A percentile compares a stretch with the other conserved stretches of the same genome.
These are phyloP conservation scores for Oryctes rhinoceros DNA, from an alignment of 1,140 invertebrate species.

Conservation along the genomic window DNA sequence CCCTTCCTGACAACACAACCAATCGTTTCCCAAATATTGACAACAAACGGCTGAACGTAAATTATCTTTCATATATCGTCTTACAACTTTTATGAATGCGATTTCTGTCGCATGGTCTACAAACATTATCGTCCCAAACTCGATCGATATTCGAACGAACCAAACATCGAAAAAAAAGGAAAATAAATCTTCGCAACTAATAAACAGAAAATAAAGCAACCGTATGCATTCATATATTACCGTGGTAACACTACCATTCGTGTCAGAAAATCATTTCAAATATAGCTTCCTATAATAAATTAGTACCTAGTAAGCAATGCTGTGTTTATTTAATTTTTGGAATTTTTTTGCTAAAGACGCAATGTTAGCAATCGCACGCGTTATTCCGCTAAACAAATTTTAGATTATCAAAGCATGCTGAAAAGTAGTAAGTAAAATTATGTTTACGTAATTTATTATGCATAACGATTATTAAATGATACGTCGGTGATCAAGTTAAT, in stretches of 20 bases:
- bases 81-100: conserved; percentile 27
- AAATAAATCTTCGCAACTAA: not conserved
- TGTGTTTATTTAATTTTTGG: not conserved
- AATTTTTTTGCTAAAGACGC: not conserved
- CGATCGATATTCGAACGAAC: conserved; percentile 29
- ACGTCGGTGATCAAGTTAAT: too few relatives aligned
- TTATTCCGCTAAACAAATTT: too few relatives aligned
- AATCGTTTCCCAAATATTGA: not conserved
- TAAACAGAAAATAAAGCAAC: not conserved
- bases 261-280: not conserved
- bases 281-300: conserved; percentile 8
- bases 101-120: conserved; percentile 27
- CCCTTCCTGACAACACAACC: too few relatives aligned
- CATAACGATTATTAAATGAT: too few relatives aligned
- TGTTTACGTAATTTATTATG: too few relatives aligned
- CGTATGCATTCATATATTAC: not conserved
- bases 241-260: not conserved
- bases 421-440: too few relatives aligned
- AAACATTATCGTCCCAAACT: not conserved
- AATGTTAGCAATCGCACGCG: not conserved
- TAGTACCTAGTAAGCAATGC: not conserved
- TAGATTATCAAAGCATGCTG: too few relatives aligned
- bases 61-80: not conserved
- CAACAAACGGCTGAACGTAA: not conserved
- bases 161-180: not conserved